Percentiles rank a stretch among this genome's conserved stretches.
phyloP scores from a whole-genome alignment of 1,140 invertebrate species.

The Sinonovacula constricta region DNA sequence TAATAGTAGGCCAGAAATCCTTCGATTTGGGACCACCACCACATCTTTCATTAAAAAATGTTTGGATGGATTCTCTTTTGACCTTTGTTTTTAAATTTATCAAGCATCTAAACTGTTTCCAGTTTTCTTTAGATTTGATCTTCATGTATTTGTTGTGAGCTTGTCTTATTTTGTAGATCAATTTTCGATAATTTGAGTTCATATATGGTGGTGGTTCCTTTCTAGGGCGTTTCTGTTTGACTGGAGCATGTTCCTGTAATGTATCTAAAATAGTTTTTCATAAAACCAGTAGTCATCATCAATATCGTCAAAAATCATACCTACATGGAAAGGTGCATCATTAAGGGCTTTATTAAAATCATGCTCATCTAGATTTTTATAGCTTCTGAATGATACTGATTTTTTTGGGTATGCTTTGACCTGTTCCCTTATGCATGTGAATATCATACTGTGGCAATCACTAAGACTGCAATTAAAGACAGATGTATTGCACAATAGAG shows the following conservation, averaged over 20 bases:
- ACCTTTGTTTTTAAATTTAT: background rate
- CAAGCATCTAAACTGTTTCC: background rate
- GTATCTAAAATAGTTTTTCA: background rate
- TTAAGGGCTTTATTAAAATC: constrained; percentile 3
- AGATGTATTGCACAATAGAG: constrained; percentile 9
- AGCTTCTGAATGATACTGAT: background rate
- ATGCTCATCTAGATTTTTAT: background rate
- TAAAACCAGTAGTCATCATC: background rate
- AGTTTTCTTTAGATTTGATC: background rate
- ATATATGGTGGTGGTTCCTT: background rate
- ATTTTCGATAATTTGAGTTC: background rate
- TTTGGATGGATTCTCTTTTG: background rate
- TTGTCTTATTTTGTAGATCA: constrained; percentile 6
- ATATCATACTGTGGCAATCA: constrained; percentile 23
- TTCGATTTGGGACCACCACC: constrained; percentile 23
- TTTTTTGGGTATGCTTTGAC: background rate
- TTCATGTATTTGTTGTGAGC: background rate
- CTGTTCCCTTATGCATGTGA: background rate
- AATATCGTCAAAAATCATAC: constrained; percentile 1
- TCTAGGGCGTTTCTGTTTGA: background rate
- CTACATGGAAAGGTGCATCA: background rate
- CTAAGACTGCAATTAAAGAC: constrained; percentile 18
- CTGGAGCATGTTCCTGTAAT: constrained; percentile 4
- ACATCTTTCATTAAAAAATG: constrained; percentile 21
- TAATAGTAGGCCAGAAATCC: constrained; percentile 21